Conservation (phyloP, 2,113 vertebrate genomes). For the Orthonyx spaldingii region DNA sequence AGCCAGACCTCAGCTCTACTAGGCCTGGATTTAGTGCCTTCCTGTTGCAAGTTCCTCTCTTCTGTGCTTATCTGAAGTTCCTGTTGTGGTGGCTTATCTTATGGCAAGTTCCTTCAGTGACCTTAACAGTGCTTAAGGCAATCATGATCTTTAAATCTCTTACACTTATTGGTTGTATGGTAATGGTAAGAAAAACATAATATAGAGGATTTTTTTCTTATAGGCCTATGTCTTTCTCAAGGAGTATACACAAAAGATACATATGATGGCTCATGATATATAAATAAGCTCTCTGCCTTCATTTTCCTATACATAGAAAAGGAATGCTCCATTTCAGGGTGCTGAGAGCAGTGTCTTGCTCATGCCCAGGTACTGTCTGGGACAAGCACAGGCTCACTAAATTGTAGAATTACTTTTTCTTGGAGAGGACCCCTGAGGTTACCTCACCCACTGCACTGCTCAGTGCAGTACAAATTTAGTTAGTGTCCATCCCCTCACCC, state of each 20-base stretch:
- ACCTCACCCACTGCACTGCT: fast-evolving
- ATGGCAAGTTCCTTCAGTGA: neutral
- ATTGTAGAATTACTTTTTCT: neutral
- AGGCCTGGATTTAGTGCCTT: neutral
- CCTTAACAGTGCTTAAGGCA: neutral
- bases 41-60: neutral
- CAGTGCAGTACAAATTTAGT: neutral
- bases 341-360: neutral
- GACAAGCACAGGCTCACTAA: neutral
- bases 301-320: neutral
- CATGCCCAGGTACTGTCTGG: neutral
- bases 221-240: neutral
- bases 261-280: neutral
- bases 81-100: neutral
- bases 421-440: neutral
- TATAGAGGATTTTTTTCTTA: neutral
- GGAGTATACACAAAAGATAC: neutral
- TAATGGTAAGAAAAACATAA: neutral
- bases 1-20: neutral
- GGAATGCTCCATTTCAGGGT: fast-evolving
- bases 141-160: neutral
- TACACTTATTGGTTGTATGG: neutral
- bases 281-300: neutral
- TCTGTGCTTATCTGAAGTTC: neutral
- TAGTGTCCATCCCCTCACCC: neutral